A percentile compares a stretch with the other conserved stretches of the same genome.
Evolutionary conservation across 2,113 vertebrate species (phyloP).

Genomic region (Cebidichthys violaceus): DNA sequence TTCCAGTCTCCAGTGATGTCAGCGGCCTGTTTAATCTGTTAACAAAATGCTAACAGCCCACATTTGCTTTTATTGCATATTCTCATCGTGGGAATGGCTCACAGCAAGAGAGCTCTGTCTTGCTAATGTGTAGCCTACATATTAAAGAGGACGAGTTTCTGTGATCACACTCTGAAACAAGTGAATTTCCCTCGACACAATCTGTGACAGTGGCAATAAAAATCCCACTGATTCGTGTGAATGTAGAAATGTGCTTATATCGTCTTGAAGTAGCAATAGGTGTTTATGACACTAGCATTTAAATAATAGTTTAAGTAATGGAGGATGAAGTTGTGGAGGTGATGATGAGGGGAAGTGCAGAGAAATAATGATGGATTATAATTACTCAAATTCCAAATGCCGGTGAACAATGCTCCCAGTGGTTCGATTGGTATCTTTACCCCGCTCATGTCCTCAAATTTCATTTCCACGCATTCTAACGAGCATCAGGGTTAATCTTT

Average conservation of each 20-base stretch:
- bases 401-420: constrained; percentile 2
- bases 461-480: constrained; percentile 3
- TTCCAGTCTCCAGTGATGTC: background rate
- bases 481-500: constrained; percentile 30
- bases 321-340: background rate
- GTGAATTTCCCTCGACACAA: background rate
- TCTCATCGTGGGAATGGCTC: background rate
- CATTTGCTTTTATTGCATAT: constrained; percentile 8
- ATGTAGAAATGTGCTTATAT: background rate
- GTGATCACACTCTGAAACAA: constrained; percentile 10
- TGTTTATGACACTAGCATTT: background rate
- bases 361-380: constrained; percentile 27
- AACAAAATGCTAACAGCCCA: background rate
- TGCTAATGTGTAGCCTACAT: background rate
- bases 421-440: constrained; percentile 4
- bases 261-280: background rate
- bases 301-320: background rate
- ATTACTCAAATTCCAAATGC: constrained; percentile 34
- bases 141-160: background rate
- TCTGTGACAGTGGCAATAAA: background rate
- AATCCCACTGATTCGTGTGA: background rate
- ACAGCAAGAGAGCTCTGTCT: background rate
- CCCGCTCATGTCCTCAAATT: background rate
- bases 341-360: background rate
- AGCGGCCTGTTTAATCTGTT: background rate